phyloP scores from a whole-genome alignment of 2,797 vertebrate species.

The Atherinosoma microstoma region DNA sequence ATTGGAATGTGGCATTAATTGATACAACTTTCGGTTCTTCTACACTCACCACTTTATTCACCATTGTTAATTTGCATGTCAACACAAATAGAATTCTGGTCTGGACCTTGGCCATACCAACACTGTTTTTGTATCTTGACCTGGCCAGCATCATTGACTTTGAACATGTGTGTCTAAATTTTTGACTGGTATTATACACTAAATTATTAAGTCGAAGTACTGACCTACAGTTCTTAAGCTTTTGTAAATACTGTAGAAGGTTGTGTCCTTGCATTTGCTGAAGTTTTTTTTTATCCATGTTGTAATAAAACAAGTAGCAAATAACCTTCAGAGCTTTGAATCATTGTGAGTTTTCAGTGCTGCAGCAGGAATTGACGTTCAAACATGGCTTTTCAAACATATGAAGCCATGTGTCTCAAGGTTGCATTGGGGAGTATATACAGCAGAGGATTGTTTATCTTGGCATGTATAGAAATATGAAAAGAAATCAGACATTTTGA shows the following conservation, averaged over 20 bases:
- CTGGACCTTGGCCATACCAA: no score
- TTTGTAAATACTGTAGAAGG: constrained; percentile 24
- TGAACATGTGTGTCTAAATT: no score
- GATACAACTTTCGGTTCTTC: no score
- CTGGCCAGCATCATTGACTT: no score
- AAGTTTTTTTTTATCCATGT: constrained; percentile 6
- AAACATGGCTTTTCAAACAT: constrained; percentile 53
- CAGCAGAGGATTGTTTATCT: not conserved
- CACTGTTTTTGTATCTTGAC: no score
- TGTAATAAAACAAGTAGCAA: constrained; percentile 19
- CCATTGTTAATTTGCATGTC: no score
- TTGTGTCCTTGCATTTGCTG: constrained; percentile 33
- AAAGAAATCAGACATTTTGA: not conserved
- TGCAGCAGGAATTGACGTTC: constrained; percentile 23
- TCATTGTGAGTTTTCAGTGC: constrained; percentile 33
- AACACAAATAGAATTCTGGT: no score
- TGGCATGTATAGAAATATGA: not conserved
- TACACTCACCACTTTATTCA: no score
- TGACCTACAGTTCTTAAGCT: not conserved
- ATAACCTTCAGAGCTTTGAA: constrained; percentile 42
- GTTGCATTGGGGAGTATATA: constrained; percentile 18
- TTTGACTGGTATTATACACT: no score
- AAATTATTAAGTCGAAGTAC: not conserved
- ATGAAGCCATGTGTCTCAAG: constrained; percentile 39
- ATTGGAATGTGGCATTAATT: no score